Evolutionary conservation across 2,113 vertebrate genomes (phyloP).

Genomic region (Chrysochloris asiatica): DNA sequence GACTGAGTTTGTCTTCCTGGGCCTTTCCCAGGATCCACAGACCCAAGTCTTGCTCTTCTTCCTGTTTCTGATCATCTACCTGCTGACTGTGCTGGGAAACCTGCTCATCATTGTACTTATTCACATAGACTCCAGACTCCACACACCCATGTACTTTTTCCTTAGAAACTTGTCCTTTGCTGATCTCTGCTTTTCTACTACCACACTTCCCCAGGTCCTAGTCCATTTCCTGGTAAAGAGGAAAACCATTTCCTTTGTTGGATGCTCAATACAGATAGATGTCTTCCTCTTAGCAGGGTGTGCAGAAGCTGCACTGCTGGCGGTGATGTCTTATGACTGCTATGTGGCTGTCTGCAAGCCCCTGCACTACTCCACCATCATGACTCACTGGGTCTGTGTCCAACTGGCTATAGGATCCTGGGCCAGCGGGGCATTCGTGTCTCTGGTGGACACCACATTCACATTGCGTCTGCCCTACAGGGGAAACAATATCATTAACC

Average conservation of each 20-base stretch:
- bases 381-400: conserved; percentile 58
- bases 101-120: conserved; percentile 56
- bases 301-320: conserved; percentile 69
- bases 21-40: conserved; percentile 66
- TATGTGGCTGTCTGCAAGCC: conserved; percentile 79
- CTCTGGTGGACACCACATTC: conserved; percentile 66
- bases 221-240: conserved; percentile 57
- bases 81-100: conserved; percentile 68
- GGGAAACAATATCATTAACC: conserved; percentile 70
- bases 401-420: conserved; percentile 60
- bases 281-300: conserved; percentile 64
- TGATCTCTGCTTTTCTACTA: conserved; percentile 74
- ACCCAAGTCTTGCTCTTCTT: conserved; percentile 68
- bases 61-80: conserved; percentile 64
- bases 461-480: conserved; percentile 61
- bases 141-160: conserved; percentile 70
- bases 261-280: conserved; percentile 66
- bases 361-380: conserved; percentile 71
- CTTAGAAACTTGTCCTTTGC: conserved; percentile 73
- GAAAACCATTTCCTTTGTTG: conserved; percentile 71
- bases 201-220: conserved; percentile 71
- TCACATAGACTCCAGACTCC: conserved; percentile 64
- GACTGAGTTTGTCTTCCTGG: conserved; percentile 69
- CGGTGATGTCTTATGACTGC: conserved; percentile 75
- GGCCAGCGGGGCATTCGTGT: conserved; percentile 63